Percentiles rank a stretch among this genome's conserved stretches.
phyloP scores from a whole-genome alignment of 2,888 invertebrate genomes.

The Brassicogethes aeneus region DNA sequence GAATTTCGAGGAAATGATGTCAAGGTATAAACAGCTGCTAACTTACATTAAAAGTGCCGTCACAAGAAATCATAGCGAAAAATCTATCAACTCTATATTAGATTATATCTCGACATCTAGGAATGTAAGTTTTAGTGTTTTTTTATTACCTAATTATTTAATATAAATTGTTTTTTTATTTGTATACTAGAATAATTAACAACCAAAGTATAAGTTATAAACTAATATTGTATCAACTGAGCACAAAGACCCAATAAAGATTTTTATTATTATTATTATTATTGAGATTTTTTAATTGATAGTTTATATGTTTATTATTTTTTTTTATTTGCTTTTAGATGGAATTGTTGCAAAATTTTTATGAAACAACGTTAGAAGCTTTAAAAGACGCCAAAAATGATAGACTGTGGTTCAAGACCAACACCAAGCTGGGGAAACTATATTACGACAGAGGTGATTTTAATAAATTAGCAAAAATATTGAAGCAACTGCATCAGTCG shows the following conservation, averaged over 20 bases:
- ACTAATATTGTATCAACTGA: too few relatives aligned
- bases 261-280: neutral
- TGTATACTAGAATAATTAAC: too few relatives aligned
- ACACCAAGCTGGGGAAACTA: constrained; percentile 95
- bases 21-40: constrained; percentile 80
- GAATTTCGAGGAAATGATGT: constrained; percentile 72
- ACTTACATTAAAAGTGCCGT: constrained; percentile 99
- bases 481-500: constrained; percentile 94
- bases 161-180: too few relatives aligned
- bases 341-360: constrained; percentile 96
- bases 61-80: constrained; percentile 98
- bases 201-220: too few relatives aligned
- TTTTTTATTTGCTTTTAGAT: constrained; percentile 53
- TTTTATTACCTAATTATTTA: neutral
- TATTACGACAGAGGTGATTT: constrained; percentile 96
- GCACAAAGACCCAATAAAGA: too few relatives aligned
- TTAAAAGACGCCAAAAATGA: constrained; percentile 98
- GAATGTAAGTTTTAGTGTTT: constrained; percentile 60
- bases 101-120: constrained; percentile 99
- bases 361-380: constrained; percentile 92
- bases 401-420: constrained; percentile 98
- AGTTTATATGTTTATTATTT: constrained; percentile 2
- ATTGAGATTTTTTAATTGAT: constrained; percentile 2
- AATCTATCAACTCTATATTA: constrained; percentile 97
- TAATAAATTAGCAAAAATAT: constrained; percentile 87